A percentile compares a stretch with the other conserved stretches of the same genome.
These are phyloP conservation scores for Ceyx margarethae DNA, from an alignment of 2,113 vertebrate genomes.

Conservation along the genomic window DNA sequence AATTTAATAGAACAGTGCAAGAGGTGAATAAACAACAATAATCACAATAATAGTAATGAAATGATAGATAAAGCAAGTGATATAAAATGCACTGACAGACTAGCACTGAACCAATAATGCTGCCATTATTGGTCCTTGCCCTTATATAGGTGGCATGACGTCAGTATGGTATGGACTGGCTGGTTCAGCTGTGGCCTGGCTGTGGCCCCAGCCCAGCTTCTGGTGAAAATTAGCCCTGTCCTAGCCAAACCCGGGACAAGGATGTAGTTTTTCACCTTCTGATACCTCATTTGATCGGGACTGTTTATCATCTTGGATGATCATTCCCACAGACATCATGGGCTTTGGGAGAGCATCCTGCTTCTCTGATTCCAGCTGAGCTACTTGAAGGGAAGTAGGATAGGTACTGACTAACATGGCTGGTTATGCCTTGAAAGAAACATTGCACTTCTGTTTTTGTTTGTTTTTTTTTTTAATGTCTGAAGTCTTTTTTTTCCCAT, in stretches of 20 bases:
- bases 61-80: too few species aligned
- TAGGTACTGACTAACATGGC: not conserved
- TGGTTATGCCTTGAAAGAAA: slow-evolving; percentile 31
- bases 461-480: not conserved
- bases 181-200: not conserved
- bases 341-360: not conserved
- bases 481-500: not conserved
- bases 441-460: not conserved
- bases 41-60: too few species aligned
- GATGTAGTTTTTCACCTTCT: not conserved
- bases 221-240: not conserved
- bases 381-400: not conserved
- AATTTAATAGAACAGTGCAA: not conserved
- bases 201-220: too few species aligned
- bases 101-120: too few species aligned
- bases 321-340: not conserved
- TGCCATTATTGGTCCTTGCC: too few species aligned
- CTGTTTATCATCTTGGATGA: not conserved
- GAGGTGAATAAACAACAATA: not conserved
- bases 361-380: not conserved
- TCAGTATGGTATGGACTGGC: not conserved
- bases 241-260: not conserved
- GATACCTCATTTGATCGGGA: not conserved
- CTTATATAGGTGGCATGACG: not conserved
- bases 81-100: too few species aligned